These are phyloP conservation scores for Acipenser oxyrinchus DNA, from an alignment of 2,797 vertebrate genomes.

Conservation along the genomic window DNA sequence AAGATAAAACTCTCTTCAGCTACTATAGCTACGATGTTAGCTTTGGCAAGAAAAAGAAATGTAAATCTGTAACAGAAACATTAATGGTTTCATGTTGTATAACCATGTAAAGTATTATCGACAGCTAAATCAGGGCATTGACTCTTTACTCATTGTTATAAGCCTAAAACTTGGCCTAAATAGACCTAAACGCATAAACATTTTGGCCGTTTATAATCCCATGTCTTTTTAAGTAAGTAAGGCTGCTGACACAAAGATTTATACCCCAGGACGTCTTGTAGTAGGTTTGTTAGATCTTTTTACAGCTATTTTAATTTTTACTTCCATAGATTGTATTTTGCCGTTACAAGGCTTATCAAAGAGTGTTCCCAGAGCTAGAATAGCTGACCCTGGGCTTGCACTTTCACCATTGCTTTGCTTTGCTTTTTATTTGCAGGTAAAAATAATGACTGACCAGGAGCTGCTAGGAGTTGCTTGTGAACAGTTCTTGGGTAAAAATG, in stretches of 20 bases:
- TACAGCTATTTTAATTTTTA: no score
- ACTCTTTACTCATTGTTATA: neutral
- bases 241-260: no score
- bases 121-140: no score
- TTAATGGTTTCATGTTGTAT: no score
- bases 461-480: slow-evolving; percentile 89
- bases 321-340: neutral
- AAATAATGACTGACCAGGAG: slow-evolving; percentile 90
- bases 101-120: no score
- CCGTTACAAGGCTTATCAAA: neutral
- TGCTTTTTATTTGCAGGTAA: slow-evolving; percentile 64
- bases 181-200: no score
- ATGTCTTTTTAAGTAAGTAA: no score
- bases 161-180: neutral
- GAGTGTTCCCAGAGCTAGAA: neutral
- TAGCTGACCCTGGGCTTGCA: neutral
- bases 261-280: neutral
- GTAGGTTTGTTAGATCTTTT: neutral
- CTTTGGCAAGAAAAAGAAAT: no score
- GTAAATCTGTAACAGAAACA: no score
- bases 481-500: slow-evolving; percentile 89
- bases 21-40: no score
- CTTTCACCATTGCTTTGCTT: slow-evolving; percentile 9
- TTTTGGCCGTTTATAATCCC: no score
- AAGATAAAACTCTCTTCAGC: no score